Conservation (phyloP, 2,113 vertebrate species). For the Heterochromis multidens region DNA sequence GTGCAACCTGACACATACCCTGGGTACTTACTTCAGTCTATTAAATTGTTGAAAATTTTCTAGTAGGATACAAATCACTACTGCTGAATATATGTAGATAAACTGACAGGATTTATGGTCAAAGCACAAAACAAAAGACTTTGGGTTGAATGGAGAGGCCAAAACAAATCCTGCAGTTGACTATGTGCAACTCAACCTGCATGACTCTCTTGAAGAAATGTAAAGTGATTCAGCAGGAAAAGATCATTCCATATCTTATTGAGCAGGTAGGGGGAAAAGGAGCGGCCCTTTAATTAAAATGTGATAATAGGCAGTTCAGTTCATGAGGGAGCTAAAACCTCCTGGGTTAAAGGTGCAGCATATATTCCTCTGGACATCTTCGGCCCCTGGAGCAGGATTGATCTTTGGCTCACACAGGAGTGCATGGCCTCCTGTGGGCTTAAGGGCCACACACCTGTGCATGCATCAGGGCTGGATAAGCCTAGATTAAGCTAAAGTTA, state of each 20-base stretch:
- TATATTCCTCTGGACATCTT: slow-evolving; percentile 36
- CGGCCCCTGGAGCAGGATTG: slow-evolving; percentile 63
- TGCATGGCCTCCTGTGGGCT: slow-evolving; percentile 59
- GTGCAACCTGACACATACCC: not conserved
- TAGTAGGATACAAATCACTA: not conserved
- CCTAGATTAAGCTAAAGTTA: slow-evolving; percentile 82
- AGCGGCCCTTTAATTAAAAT: slow-evolving; percentile 74
- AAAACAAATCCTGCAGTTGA: slow-evolving; percentile 1
- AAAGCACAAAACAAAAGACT: not conserved
- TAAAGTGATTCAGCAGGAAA: slow-evolving; percentile 37
- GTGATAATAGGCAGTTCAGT: slow-evolving; percentile 64
- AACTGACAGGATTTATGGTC: not conserved
- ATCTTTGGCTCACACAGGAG: slow-evolving; percentile 61
- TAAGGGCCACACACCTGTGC: slow-evolving; percentile 74
- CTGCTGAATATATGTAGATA: not conserved
- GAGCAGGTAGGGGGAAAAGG: not conserved
- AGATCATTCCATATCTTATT: slow-evolving; percentile 21
- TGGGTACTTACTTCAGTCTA: too few species aligned
- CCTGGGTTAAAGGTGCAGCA: slow-evolving; percentile 47
- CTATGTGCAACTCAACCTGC: slow-evolving; percentile 22
- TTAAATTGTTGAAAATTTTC: too few species aligned
- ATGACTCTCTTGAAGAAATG: slow-evolving; percentile 3
- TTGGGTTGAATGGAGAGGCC: not conserved
- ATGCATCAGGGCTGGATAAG: slow-evolving; percentile 60
- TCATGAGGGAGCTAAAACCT: slow-evolving; percentile 30